phyloP scores from a whole-genome alignment of 2,113 vertebrate genomes.

The Zosterops lateralis region DNA sequence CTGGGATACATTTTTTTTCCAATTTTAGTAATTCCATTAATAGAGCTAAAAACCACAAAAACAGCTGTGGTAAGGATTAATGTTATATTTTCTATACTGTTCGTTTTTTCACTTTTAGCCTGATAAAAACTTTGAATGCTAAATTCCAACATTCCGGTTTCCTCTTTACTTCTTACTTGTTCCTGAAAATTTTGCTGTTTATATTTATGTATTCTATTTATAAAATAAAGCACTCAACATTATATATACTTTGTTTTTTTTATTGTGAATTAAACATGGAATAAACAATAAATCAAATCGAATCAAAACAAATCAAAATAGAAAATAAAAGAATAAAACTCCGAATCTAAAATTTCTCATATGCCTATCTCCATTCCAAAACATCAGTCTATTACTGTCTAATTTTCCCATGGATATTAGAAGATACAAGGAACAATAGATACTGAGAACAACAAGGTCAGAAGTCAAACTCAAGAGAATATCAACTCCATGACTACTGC shows the following conservation, averaged over 20 bases:
- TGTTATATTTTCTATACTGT: not conserved
- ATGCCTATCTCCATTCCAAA: not conserved
- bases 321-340: not conserved
- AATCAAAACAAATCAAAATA: not conserved
- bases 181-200: not conserved
- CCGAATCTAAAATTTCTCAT: not conserved
- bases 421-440: not conserved
- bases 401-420: not conserved
- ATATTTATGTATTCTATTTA: not conserved
- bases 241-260: not conserved
- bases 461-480: not conserved
- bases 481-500: not conserved
- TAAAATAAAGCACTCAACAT: not conserved
- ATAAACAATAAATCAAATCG: not conserved
- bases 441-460: not conserved
- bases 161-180: not conserved
- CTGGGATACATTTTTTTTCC: not conserved
- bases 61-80: not conserved
- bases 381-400: not conserved
- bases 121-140: not conserved
- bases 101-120: not conserved
- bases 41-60: not conserved
- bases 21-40: not conserved
- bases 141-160: not conserved
- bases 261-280: accelerated